Conservation (phyloP, 2,888 invertebrate species). For the Yponomeuta sedellus region DNA sequence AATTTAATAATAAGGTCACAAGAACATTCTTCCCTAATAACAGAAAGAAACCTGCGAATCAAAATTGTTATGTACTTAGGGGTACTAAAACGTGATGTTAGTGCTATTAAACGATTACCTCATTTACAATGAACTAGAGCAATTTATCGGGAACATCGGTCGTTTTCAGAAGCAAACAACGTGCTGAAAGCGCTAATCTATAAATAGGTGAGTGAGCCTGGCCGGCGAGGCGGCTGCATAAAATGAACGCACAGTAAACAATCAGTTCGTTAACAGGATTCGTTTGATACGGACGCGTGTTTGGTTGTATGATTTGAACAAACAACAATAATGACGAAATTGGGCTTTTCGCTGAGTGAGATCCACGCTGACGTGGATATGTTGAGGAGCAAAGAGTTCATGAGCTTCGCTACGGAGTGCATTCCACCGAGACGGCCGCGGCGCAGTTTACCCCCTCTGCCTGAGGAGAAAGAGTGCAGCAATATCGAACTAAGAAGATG, state of each 20-base stretch:
- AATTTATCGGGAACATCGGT: conserved; percentile 4
- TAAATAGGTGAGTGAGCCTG: background rate
- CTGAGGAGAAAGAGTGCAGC: conserved; percentile 63
- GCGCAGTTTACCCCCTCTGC: conserved; percentile 52
- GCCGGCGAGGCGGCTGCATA: conserved; percentile 2
- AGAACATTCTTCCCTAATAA: no score
- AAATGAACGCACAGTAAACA: conserved; percentile 1
- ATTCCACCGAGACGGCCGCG: conserved; percentile 55
- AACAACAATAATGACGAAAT: conserved; percentile 50
- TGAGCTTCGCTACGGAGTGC: conserved; percentile 51
- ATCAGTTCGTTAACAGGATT: background rate
- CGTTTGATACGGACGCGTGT: background rate
- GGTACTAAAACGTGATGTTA: background rate
- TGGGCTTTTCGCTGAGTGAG: conserved; percentile 30
- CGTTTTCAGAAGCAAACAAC: background rate
- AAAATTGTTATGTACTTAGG: no score
- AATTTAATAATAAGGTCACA: no score
- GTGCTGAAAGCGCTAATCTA: background rate
- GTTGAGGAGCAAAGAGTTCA: conserved; percentile 52
- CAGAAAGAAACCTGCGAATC: no score
- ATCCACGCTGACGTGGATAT: conserved; percentile 57
- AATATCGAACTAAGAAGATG: conserved; percentile 47
- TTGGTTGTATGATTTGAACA: background rate
- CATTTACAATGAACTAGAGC: background rate
- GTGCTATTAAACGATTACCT: background rate